phyloP scores from a whole-genome alignment of 2,797 vertebrate genomes.

The Aphelocoma californica region DNA sequence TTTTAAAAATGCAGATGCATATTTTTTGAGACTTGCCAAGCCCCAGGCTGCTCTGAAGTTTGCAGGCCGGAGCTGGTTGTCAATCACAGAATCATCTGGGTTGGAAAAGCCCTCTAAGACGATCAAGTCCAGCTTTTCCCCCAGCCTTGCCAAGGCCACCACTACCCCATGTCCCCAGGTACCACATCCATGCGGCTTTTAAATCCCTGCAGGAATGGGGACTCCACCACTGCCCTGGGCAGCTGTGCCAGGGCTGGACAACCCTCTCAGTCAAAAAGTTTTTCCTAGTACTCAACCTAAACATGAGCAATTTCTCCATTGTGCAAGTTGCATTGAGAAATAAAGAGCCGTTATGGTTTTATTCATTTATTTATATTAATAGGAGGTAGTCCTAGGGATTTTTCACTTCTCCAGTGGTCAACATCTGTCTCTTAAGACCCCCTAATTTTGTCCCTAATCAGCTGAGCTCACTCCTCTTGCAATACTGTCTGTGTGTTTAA shows the following conservation, averaged over 20 bases:
- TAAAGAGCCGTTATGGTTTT: not conserved
- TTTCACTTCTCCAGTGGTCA: not conserved
- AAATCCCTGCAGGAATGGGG: not conserved
- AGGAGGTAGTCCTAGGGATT: not conserved
- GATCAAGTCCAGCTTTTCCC: not conserved
- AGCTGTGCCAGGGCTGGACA: not conserved
- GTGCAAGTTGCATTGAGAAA: not conserved
- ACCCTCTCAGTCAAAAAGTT: not conserved
- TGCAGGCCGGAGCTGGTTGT: not conserved
- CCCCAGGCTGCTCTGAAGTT: not conserved
- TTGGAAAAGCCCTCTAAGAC: not conserved
- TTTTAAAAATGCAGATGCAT: not conserved
- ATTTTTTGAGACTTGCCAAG: accelerated
- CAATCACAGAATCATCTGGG: not conserved
- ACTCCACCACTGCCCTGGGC: not conserved
- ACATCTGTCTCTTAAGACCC: not conserved
- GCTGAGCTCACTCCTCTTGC: not conserved
- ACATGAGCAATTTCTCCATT: not conserved
- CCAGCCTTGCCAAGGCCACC: not conserved
- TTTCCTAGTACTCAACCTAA: not conserved
- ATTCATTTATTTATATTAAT: not conserved
- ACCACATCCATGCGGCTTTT: not conserved
- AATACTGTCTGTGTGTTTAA: not conserved
- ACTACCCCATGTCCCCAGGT: not conserved
- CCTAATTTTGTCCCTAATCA: not conserved